phyloP scores from a whole-genome alignment of 2,888 invertebrate species.

The Eupithecia vulgata region DNA sequence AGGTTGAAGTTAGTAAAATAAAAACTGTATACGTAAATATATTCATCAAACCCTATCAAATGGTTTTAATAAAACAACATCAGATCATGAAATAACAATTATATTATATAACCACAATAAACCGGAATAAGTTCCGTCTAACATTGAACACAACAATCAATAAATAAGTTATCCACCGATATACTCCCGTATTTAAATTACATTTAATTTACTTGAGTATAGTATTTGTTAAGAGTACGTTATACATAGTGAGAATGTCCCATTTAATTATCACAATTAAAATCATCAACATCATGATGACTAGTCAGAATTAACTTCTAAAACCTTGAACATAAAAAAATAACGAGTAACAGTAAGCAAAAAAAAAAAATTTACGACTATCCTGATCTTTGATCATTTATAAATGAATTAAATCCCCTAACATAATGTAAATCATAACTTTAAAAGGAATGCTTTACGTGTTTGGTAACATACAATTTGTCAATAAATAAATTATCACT shows the following conservation, averaged over 20 bases:
- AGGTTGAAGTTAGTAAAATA: background rate
- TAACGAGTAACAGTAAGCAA: background rate
- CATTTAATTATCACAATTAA: constrained; percentile 34
- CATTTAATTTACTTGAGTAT: constrained; percentile 24
- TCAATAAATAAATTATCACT: constrained; percentile 23
- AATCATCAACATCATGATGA: constrained; percentile 19
- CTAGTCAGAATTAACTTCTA: constrained; percentile 18
- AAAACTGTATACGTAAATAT: constrained; percentile 11
- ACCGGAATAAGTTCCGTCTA: constrained; percentile 23
- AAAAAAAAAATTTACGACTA: background rate
- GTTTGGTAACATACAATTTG: constrained; percentile 19
- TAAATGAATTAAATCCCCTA: background rate
- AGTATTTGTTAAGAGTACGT: constrained; percentile 7
- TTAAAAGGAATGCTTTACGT: constrained; percentile 43
- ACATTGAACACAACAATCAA: constrained; percentile 26
- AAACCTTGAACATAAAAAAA: background rate
- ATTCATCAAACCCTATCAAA: background rate
- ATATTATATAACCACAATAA: constrained; percentile 33
- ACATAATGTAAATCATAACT: constrained; percentile 21
- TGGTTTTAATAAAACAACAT: constrained; percentile 23
- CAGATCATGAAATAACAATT: constrained; percentile 23
- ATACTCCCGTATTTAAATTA: constrained; percentile 39
- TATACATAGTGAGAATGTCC: constrained; percentile 33
- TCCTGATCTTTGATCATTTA: background rate
- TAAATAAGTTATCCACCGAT: constrained; percentile 14